Base-by-base conservation (phyloP, 2,797 vertebrate genomes). In the Tragelaphus eurycerus region DNA sequence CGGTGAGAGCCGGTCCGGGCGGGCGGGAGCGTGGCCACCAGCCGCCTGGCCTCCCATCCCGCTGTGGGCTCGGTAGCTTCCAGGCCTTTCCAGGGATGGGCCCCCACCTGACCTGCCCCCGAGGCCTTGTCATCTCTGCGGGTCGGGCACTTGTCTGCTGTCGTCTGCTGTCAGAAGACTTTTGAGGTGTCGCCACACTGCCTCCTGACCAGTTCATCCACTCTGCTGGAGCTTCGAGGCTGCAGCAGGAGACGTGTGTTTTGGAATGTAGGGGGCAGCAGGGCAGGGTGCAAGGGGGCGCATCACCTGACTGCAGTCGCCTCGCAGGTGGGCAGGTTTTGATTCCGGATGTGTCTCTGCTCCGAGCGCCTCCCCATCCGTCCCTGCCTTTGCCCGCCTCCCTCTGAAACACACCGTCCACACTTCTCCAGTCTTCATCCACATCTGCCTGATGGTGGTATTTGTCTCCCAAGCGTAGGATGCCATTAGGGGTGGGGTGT, bases 291-390 rank as follows among this genome's bases (percentile, higher is more conserved):
- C 34, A 1, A 1, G 7, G n/a, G 23, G 34, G 48, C 3, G 21
- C 1, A 6, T 19, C 16, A 0, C 79, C 38, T 10, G 78, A 43
- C 19, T 19, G 48, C 60, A 48, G 48, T 13, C 67, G 3, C n/a
- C 29, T 4, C 2, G 5, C 85, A 13, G 89, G 50, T 3, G 59
- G 71, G 14, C 6, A 1, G n/a, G 52, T 6, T 13, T 12, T 43
- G 74, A 8, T 52, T 43, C 71, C 27, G 0, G 46, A 10, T 6
- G 2, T 9, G 21, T 12, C 52, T 52, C 54, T 83, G 34, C 29
- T 57, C n/a, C 4, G 0, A 1, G 7, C 0, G 2, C 48, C 34
- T 27, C 34, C 27, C 19, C 0, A 1, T 4, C 10, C 29, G 6
- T 0, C 52, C 62, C 27, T 25, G 29, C 38, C 38, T 46, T 31